Evolutionary conservation across 2,113 vertebrate genomes (phyloP).

Genomic region (Hiodon tergisus): DNA sequence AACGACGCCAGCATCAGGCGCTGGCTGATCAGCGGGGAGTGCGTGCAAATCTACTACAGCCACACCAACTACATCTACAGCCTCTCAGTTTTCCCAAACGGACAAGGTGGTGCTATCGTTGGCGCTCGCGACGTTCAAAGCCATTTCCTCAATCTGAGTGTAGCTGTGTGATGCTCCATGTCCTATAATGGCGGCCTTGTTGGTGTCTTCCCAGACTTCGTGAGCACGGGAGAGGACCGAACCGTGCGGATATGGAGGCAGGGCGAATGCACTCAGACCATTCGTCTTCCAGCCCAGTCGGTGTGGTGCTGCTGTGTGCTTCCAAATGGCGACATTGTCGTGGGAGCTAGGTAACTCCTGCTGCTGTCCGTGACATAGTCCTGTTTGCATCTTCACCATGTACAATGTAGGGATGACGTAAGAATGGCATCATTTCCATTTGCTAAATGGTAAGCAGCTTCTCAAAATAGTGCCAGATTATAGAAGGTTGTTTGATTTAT

Average conservation of each 20-base stretch:
- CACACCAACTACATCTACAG: slow-evolving; percentile 98
- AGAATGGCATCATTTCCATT: too few species aligned
- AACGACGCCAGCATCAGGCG: slow-evolving; percentile 88
- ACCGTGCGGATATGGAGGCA: slow-evolving; percentile 84
- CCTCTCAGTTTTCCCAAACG: slow-evolving; percentile 80
- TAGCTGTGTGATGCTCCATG: not conserved
- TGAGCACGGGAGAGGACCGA: slow-evolving; percentile 90
- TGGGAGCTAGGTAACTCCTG: slow-evolving; percentile 80
- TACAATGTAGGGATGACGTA: too few species aligned
- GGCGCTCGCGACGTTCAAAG: not conserved
- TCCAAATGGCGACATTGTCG: slow-evolving; percentile 83
- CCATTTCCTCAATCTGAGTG: not conserved
- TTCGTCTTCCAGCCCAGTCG: slow-evolving; percentile 91
- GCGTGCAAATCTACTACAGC: slow-evolving; percentile 82
- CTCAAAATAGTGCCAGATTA: too few species aligned
- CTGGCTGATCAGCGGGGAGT: slow-evolving; percentile 89
- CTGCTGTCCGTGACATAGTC: slow-evolving; percentile 14
- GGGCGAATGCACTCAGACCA: slow-evolving; percentile 85
- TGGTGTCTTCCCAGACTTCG: slow-evolving; percentile 70
- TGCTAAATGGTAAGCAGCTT: too few species aligned
- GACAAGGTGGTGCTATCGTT: slow-evolving; percentile 65
- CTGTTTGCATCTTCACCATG: not conserved
- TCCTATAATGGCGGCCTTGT: not conserved
- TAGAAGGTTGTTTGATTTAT: too few species aligned
- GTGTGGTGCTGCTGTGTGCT: slow-evolving; percentile 94